phyloP scores from a whole-genome alignment of 2,113 vertebrate species.

The Ondatra zibethicus region DNA sequence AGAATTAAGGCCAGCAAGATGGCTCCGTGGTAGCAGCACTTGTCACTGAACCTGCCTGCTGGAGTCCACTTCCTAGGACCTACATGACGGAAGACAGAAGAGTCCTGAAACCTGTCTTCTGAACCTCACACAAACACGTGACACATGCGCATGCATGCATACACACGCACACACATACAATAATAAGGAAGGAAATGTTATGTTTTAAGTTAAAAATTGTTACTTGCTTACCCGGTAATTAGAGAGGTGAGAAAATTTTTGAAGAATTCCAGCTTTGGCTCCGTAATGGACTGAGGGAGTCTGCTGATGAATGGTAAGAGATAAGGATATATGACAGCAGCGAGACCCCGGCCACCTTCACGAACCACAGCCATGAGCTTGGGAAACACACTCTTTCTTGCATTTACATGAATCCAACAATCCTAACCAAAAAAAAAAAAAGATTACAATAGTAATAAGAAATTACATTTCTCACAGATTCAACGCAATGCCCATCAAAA shows the following conservation, averaged over 20 bases:
- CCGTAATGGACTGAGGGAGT: constrained; percentile 89
- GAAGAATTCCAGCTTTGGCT: constrained; percentile 92
- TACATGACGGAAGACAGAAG: background rate
- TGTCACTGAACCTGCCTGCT: no score
- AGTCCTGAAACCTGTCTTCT: background rate
- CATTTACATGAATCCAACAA: constrained; percentile 96
- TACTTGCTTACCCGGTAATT: constrained; percentile 90
- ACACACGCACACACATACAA: background rate
- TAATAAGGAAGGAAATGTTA: background rate
- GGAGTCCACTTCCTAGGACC: no score
- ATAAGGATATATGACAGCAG: constrained; percentile 93
- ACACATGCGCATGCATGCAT: background rate
- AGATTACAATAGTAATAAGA: constrained; percentile 20
- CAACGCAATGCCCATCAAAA: no score
- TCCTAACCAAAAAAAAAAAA: constrained; percentile 87
- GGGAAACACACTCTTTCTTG: constrained; percentile 94
- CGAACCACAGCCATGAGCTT: constrained; percentile 93
- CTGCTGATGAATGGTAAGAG: constrained; percentile 96
- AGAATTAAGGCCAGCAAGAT: background rate
- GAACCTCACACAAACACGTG: background rate
- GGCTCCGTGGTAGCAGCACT: background rate
- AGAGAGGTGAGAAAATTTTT: constrained; percentile 91
- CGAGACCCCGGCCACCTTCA: constrained; percentile 94
- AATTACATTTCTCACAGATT: constrained; percentile 27
- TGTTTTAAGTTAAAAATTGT: background rate